These are phyloP conservation scores for Myrmecophaga tridactyla DNA, from an alignment of 2,113 vertebrate species.

Conservation along the genomic window DNA sequence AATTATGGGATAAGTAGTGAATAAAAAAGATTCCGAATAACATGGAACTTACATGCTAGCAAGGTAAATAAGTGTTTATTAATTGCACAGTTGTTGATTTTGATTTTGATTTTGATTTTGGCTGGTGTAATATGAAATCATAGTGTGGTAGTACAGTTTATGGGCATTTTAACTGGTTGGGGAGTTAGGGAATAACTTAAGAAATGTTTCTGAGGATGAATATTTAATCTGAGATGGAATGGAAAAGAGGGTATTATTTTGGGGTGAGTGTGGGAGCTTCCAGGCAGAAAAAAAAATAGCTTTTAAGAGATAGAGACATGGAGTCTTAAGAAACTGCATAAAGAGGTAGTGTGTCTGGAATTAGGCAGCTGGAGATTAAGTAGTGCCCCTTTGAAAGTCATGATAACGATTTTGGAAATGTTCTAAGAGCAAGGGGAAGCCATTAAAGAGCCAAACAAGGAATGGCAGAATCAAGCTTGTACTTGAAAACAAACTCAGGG, in stretches of 20 bases:
- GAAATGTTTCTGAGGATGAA: not conserved
- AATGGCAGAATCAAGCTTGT: not conserved
- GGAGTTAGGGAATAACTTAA: not conserved
- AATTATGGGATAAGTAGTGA: not conserved
- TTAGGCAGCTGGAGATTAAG: not conserved
- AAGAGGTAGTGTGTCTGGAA: not conserved
- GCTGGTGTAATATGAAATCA: not conserved
- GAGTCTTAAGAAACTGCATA: fast-evolving
- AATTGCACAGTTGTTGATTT: not conserved
- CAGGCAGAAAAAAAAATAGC: not conserved
- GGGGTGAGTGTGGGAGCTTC: not conserved
- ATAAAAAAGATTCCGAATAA: not conserved
- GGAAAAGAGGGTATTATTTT: not conserved
- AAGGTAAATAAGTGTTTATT: not conserved
- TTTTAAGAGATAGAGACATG: not conserved
- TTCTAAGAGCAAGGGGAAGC: not conserved
- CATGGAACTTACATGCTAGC: not conserved
- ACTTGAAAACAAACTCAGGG: not conserved
- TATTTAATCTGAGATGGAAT: not conserved
- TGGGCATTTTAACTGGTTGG: not conserved
- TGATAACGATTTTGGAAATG: not conserved
- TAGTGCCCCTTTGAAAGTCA: not conserved
- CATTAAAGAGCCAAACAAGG: not conserved
- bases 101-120: not conserved
- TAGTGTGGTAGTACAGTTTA: not conserved